Base-by-base conservation (phyloP, 2,888 invertebrate genomes). In the Temnothorax rugatulus region DNA sequence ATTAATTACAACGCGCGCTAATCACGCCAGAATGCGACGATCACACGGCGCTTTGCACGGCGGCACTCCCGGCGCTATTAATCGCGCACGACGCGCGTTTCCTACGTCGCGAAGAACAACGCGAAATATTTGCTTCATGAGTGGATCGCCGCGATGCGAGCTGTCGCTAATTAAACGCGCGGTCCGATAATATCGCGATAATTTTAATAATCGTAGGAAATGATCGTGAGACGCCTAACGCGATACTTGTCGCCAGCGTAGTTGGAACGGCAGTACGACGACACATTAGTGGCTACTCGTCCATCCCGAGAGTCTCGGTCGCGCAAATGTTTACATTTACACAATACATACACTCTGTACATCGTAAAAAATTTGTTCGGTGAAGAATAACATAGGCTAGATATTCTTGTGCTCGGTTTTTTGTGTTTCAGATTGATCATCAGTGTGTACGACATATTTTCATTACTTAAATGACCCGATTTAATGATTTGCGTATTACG, bases 1-100 rank as follows among this genome's bases (percentile, higher is more conserved):
- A 68, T 68, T 68, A 68, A 68, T 68, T 68, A 47, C 66, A 47
- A 29, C 29, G 47, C 47, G 47, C 47, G 15, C 66, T 68, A 68
- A 68, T 68, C 66, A 66, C 66, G 47, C 29, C 66, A 47, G 66
- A 68, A 68, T 47, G 66, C 66, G 29, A 68, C 66, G 66, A 68
- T 68, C 66, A 47, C 66, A 68, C 66, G 47, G 66, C 47, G 18
- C 25, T 68, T 68, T 47, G 47, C 66, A 47, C 47, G 29, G 18
- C 66, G 29, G 18, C 66, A 68, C 25, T 68, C 66, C 66, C 44
- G 66, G 18, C 7, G 44, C 66, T 47, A 68, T 68, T 68, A 68
- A 68, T 68, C 66, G 66, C 44, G 4, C 25, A 66, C 64, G 41
- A 15, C 64, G 64, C 64, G 15, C 15, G 41, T 34, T 5, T 21